Evolutionary conservation across 2,113 vertebrate species (phyloP), one percentile per base, ranked within the genome.

Genomic region (Beaufortia kweichowensis): DNA sequence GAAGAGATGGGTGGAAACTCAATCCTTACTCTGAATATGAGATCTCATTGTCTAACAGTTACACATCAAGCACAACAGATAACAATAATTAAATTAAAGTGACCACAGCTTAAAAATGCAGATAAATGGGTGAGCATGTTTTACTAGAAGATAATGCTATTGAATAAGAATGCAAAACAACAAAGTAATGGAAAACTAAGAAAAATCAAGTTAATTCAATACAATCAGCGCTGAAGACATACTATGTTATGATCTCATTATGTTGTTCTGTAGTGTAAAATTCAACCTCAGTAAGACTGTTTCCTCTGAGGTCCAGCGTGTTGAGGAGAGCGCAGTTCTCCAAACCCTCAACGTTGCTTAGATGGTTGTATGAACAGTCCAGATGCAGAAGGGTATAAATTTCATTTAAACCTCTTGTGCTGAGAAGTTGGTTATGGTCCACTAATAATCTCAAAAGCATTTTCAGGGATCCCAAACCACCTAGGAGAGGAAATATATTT

Each of bases 371-470:
- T 4, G 95, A 96, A 77, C 94, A 96, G 86, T 95, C 93, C 74
- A 99, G 85, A 83, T 95, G 86, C 35, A 95, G 84, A 1, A 99
- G 87, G 7, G 92, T 92, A 70, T 87, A 92, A 1, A 83, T 80
- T 46, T 93, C 89, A 81, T 82, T 90, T 81, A 99, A 91, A 3
- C 94, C 94, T 91, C 86, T 93, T 4, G 93, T 95, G 82, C 90
- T 95, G 83, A 96, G 95, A 85, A 98, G 88, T 43, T 94, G 94
- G 91, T 99, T 99, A 81, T 98, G 95, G 83, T 94, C 91, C 79
- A 98, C n/a, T 59, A 85, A 87, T 83, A 99, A 83, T 46, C 81
- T 87, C 23, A 96, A 95, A 85, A 98, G 94, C 76, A 84, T 92
- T 88, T 85, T 94, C 83, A 93, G 26, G 53, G 92, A 91, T 84